Percentiles rank a stretch among this genome's conserved stretches.
These are phyloP conservation scores for Microtus montanus DNA, from an alignment of 2,113 vertebrate species.

Conservation along the genomic window DNA sequence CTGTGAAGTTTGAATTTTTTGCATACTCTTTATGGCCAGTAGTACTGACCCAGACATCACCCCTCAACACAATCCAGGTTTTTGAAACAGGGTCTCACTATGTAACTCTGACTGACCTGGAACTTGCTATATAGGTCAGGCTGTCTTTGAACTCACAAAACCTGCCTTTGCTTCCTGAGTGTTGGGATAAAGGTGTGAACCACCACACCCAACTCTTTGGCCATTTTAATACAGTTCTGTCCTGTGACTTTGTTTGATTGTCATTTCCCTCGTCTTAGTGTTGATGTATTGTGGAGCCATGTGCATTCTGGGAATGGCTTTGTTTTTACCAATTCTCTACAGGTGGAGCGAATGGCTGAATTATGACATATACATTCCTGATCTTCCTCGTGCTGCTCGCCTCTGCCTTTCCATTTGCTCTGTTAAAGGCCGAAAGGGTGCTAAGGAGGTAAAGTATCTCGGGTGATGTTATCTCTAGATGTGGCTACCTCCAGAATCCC, in stretches of 20 bases:
- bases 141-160: no score
- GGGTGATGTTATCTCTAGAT: background rate
- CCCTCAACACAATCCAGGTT: background rate
- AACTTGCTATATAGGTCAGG: background rate
- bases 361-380: conserved; percentile 98
- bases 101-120: background rate
- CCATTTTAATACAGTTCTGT: background rate
- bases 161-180: background rate
- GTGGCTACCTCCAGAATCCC: no score
- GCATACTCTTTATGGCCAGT: conserved; percentile 15
- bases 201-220: background rate
- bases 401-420: conserved; percentile 99
- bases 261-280: conserved; percentile 1
- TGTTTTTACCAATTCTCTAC: conserved; percentile 27
- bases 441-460: conserved; percentile 93
- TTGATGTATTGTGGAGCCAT: conserved; percentile 25
- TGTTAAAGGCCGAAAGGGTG: conserved; percentile 97
- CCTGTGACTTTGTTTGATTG: background rate
- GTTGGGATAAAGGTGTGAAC: background rate
- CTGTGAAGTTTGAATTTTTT: conserved; percentile 40
- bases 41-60: background rate
- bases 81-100: background rate
- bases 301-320: background rate
- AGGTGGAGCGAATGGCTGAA: conserved; percentile 99
- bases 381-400: conserved; percentile 97